A percentile compares a stretch with the other conserved stretches of the same genome.
These are phyloP conservation scores for Pan troglodytes DNA, from an alignment of 2,113 vertebrate genomes.

Conservation along the genomic window NHGRI_mPanTro3-v2.1_pri NC_072415.2:73296001-73296500, in stretches of 20 bases:
- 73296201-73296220: neutral
- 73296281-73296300: conserved; percentile 37
- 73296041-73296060: neutral
- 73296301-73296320: neutral
- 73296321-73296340: conserved; percentile 47
- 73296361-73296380: neutral
- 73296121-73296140: neutral
- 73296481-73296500: neutral
- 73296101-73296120: neutral
- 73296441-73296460: neutral
- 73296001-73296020: neutral
- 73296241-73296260: neutral
- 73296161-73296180: neutral
- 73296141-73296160: neutral
- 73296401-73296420: neutral
- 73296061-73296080: fast-evolving
- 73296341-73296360: neutral
- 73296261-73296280: conserved; percentile 61
- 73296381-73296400: neutral
- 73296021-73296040: neutral
- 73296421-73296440: neutral
- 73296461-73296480: neutral
- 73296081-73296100: neutral
- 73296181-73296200: conserved; percentile 34
- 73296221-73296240: conserved; percentile 16